Percentiles rank a stretch among this genome's conserved stretches.
Conservation (phyloP, 2,113 vertebrate species). For the Sinocyclocheilus maitianheensis region DNA sequence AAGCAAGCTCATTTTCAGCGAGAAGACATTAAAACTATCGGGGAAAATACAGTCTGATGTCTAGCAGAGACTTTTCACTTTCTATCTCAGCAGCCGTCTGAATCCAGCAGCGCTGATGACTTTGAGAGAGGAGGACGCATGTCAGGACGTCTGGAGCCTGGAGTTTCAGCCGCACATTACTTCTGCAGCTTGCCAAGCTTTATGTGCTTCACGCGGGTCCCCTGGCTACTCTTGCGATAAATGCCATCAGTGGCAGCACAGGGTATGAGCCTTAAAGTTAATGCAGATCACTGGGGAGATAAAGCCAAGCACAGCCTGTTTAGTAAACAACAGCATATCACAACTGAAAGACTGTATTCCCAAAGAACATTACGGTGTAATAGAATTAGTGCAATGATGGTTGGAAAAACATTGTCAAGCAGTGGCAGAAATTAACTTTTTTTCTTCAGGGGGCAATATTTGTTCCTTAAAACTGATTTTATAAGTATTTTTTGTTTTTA, state of each 20-base stretch:
- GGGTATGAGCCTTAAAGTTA: slow-evolving; percentile 15
- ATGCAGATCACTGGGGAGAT: slow-evolving; percentile 38
- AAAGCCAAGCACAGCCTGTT: neutral
- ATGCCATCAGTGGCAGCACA: slow-evolving; percentile 20
- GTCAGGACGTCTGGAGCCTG: slow-evolving; percentile 35
- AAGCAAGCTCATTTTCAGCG: slow-evolving; percentile 37
- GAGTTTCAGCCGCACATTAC: slow-evolving; percentile 26
- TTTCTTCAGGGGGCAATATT: neutral
- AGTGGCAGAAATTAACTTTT: neutral
- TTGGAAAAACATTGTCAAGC: neutral
- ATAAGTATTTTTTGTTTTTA: neutral
- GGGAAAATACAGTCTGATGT: slow-evolving; percentile 34
- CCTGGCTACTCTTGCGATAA: slow-evolving; percentile 22
- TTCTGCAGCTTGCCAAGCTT: slow-evolving; percentile 27
- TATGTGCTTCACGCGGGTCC: slow-evolving; percentile 17
- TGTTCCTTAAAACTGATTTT: neutral
- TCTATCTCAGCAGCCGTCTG: slow-evolving; percentile 36
- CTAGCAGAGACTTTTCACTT: slow-evolving; percentile 36
- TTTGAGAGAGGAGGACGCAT: slow-evolving; percentile 38
- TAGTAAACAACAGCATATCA: slow-evolving; percentile 34
- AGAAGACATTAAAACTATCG: slow-evolving; percentile 43
- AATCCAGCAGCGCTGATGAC: slow-evolving; percentile 42
- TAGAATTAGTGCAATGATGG: neutral
- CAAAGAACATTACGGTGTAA: slow-evolving; percentile 1
- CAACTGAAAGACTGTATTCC: slow-evolving; percentile 4